Percentiles rank a stretch among this genome's conserved stretches.
phyloP scores from a whole-genome alignment of 2,113 vertebrate genomes.

The Vombatus ursinus region DNA sequence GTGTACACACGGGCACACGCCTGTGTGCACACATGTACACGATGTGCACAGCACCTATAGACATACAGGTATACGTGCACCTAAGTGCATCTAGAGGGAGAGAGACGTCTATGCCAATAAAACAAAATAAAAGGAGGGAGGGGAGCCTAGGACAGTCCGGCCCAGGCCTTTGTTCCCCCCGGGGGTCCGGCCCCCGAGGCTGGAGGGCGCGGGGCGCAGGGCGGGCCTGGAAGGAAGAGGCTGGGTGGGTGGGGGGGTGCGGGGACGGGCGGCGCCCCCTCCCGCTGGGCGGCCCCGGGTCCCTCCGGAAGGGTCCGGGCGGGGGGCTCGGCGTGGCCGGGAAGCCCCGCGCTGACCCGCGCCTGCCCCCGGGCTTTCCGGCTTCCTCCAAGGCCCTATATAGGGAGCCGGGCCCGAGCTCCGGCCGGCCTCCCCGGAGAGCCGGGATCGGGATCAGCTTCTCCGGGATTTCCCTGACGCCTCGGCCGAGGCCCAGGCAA shows the following conservation, averaged over 20 bases:
- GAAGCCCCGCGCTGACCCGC: conserved; percentile 60
- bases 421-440: not conserved
- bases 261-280: not conserved
- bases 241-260: not conserved
- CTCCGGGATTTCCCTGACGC: conserved; percentile 74
- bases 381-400: conserved; percentile 69
- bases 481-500: conserved; percentile 12
- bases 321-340: conserved; percentile 10
- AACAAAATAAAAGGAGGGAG: not conserved
- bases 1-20: too few species aligned
- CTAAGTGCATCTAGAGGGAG: not conserved
- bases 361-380: conserved; percentile 71
- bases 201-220: not conserved
- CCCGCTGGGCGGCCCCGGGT: not conserved
- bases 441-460: conserved; percentile 1
- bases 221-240: not conserved
- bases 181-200: not conserved
- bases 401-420: conserved; percentile 45
- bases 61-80: not conserved
- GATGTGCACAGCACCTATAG: too few species aligned
- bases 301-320: not conserved
- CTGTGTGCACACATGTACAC: too few species aligned
- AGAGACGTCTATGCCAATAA: not conserved
- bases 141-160: not conserved
- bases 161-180: not conserved